Base-by-base conservation (phyloP, 2,888 invertebrate species). In the Cecidostiba fungosa region DNA sequence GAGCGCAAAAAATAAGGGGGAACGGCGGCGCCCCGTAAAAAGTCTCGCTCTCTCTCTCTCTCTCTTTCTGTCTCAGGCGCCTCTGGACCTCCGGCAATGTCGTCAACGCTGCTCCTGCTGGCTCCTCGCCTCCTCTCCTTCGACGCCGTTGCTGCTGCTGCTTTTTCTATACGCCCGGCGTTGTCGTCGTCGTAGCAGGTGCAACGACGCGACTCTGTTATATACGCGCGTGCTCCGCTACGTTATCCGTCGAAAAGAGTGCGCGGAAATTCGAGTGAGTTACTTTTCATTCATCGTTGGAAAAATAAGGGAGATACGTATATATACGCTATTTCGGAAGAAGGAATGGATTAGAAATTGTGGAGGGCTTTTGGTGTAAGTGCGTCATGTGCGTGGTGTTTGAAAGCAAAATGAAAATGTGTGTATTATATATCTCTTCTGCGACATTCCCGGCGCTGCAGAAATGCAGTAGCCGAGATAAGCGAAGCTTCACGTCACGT, bases 31-130 rank as follows among this genome's bases (percentile, higher is more conserved):
- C 77, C 76, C 74, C 66, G 77, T 69, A 73, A 50, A 76, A 73
- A 82, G 43, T 72, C 36, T 81, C 62, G 78, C 66, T 77, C 62
- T 19, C 77, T 78, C 59, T 62, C 59, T 83, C 83, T 81, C 73
- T 77, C 69, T 72, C 74, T 72, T 59, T 43, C 43, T 74, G 50
- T 84, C 82, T n/a, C n/a, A 59, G 54, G 54, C 54, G 54, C 54
- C 73, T 26, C 78, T 79, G 72, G 77, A 76, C 69, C 79, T 79
- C 76, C 47, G 23, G 47, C 14, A 32, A 5, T 59, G 50, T n/a
- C 70, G 78, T 47, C 69, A 62, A 23, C 79, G 70, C n/a, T 47
- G 78, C 47, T 69, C 29, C 69, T 69, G 50, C 50, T 50, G 54
- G 54, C 54, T 59, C 54, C 23, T 59, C 62, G 19, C 14, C 66